Base-by-base conservation (phyloP, 2,113 vertebrate species). In the Mystacornis crossleyi region DNA sequence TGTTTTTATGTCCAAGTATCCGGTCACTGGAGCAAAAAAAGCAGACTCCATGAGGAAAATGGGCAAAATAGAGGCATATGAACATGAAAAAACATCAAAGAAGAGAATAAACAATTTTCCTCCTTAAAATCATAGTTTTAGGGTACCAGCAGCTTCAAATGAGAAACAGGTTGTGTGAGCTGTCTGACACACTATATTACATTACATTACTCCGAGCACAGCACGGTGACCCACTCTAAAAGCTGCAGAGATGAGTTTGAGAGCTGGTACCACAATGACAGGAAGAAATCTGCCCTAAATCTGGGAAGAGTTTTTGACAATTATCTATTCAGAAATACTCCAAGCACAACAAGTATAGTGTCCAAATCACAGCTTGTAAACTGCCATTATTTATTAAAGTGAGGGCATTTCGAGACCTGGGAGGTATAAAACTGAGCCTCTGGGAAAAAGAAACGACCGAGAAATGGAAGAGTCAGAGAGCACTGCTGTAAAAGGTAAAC, bases 251-350 rank as follows among this genome's bases (percentile, higher is more conserved):
- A 48, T 14, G 51, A 25, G 16, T 73, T 20, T 60, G 51, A 70
- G 60, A 38, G 29, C 14, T 4, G 4, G n/a, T 74, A 62, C 33
- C 40, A 26, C 57, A 71, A 61, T 4, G 5, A 72, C 13, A 75
- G 43, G 70, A 36, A 60, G 82, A 69, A 77, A 42, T 34, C 58
- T 83, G 45, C 36, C 84, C 33, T 85, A 79, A 87, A 79, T 69
- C 78, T 66, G 20, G 61, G 33, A 53, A 58, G 73, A 57, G 21
- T 69, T 85, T 83, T 53, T 93, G 73, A 66, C 65, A 72, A 87
- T 96, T 91, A 91, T 65, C 53, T 94, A n/a, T 91, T 96, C 62
- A 80, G 66, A 85, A 93, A 89, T 67, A 61, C 40, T 61, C 81
- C 40, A 93, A 85, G 54, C 20, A 29, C 4, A 6, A 57, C 78